Percentiles rank a stretch among this genome's conserved stretches.
phyloP scores from a whole-genome alignment of 2,888 invertebrate species.

The Stramonita haemastoma region DNA sequence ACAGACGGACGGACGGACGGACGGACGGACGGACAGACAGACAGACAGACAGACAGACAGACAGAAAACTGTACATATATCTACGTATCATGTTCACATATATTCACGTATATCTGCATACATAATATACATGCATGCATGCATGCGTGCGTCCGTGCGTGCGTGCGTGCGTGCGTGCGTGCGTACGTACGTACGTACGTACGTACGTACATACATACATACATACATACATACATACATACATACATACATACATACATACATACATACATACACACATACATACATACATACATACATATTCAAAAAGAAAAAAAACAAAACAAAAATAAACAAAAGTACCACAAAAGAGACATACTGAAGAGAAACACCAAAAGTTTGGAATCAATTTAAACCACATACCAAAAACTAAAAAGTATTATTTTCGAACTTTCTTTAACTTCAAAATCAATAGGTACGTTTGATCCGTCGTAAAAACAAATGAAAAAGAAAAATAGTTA shows the following conservation, averaged over 20 bases:
- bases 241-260: slow-evolving; percentile 13
- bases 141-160: slow-evolving; percentile 14
- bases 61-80: not conserved
- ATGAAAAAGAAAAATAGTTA: not conserved
- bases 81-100: too few relatives aligned
- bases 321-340: too few relatives aligned
- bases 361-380: too few relatives aligned
- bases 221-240: not conserved
- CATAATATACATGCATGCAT: not conserved
- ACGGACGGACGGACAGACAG: not conserved
- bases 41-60: not conserved
- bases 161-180: slow-evolving; percentile 29
- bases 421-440: too few relatives aligned
- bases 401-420: too few relatives aligned
- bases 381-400: too few relatives aligned
- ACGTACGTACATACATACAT: slow-evolving; percentile 19
- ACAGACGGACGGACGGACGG: not conserved
- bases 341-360: too few relatives aligned
- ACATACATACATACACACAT: slow-evolving; percentile 16
- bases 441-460: not conserved
- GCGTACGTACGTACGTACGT: slow-evolving; percentile 32
- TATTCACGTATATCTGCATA: not conserved
- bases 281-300: slow-evolving; percentile 6
- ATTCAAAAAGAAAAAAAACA: not conserved
- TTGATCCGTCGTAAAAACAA: not conserved